Evolutionary conservation across 2,797 vertebrate species (phyloP), one percentile per base, ranked within the genome.

Genomic region (Chelidonichthys spinosus): DNA sequence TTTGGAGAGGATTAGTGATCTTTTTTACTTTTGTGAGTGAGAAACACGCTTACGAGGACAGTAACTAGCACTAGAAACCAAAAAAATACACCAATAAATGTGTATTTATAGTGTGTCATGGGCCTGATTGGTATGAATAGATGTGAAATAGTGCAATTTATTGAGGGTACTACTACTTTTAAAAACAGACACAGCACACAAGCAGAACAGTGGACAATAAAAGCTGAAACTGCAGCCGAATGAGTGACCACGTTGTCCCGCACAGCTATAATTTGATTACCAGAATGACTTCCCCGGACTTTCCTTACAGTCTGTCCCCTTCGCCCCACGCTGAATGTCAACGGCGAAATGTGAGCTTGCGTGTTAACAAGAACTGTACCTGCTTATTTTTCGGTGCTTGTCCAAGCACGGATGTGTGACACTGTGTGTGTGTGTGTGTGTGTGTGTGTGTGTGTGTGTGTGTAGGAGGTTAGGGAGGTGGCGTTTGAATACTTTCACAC

Each of bases 1-100:
- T 92, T 91, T 78, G 54, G 43, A 72, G 40, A 49, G 75, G 87
- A 88, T 92, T 89, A 89, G 75, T 59, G 62, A 89, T 72, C 83
- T 89, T 91, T 90, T 49, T 15, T 55, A 69, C 67, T 65, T 69
- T 9, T 64, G 40, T 66, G 43, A 79, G 40, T 33, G 3, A 61
- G 46, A 63, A 80, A 79, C 32, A 77, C 11, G 49, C 49, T 46
- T 9, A 76, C 18, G 81, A 79, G 66, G 61, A 63, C 37, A 62
- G 53, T 3, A 8, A 61, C 40, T 6, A 13, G 50, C 59, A 50
- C 39, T 35, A 54, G 7, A 69, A 0, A 0, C 3, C 18, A 54
- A 14, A 66, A 14, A 7, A 72, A 6, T 17, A 40, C 7, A 54
- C 18, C 46, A 6, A 35, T 55, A 10, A 66, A 71, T 63, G 53